phyloP scores from a whole-genome alignment of 2,797 vertebrate genomes.

The Chiropotes sagulatus region DNA sequence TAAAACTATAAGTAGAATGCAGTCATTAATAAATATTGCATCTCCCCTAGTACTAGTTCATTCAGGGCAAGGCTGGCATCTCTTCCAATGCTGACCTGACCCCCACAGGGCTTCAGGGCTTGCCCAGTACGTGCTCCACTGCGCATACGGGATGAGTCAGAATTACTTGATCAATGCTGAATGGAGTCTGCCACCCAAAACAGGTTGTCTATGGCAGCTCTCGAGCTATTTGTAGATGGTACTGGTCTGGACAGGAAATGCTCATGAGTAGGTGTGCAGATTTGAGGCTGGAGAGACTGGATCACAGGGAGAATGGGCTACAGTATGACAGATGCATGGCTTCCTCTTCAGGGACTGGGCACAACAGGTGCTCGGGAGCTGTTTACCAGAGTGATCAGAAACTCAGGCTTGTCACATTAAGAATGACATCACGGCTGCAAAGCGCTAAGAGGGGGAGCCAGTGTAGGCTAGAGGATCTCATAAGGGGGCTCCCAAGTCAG shows the following conservation, averaged over 20 bases:
- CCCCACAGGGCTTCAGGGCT: not conserved
- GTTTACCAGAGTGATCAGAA: not conserved
- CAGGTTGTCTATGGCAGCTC: not conserved
- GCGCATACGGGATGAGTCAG: not conserved
- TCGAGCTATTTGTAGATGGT: not conserved
- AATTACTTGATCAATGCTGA: not conserved
- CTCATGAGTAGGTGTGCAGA: not conserved
- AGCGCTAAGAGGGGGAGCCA: not conserved
- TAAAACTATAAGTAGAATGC: not conserved
- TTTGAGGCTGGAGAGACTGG: not conserved
- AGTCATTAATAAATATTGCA: not conserved
- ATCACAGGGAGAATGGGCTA: not conserved
- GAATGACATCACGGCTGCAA: not conserved
- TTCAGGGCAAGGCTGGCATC: not conserved
- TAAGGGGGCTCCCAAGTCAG: not conserved
- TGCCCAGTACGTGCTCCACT: not conserved
- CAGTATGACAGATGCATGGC: not conserved
- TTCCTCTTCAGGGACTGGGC: not conserved
- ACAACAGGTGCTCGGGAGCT: conserved; percentile 26
- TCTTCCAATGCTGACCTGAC: not conserved
- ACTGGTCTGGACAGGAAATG: not conserved
- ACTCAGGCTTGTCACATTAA: not conserved
- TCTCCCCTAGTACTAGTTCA: not conserved
- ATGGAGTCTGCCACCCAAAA: not conserved
- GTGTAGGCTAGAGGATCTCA: not conserved